Conservation (phyloP, 2,888 invertebrate species). For the Teleiodes luculella region DNA sequence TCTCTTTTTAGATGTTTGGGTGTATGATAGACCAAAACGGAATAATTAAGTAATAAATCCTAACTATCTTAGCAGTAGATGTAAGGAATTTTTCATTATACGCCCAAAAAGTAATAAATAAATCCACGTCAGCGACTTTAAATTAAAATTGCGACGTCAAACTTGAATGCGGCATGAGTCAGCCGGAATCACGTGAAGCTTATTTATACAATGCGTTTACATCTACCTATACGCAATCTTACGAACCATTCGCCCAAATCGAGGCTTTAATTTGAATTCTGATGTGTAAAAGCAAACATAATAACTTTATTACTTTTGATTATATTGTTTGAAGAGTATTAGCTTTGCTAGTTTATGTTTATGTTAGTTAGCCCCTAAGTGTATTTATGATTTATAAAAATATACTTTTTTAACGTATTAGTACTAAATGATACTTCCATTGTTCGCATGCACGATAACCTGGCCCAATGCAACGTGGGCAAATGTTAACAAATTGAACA, state of each 20-base stretch:
- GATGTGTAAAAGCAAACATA: not conserved
- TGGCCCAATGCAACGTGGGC: no score
- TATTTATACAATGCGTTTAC: not conserved
- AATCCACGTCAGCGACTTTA: not conserved
- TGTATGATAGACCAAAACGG: no score
- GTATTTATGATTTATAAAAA: not conserved
- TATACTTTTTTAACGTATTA: no score
- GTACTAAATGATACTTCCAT: no score
- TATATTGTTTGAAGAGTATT: constrained; percentile 15
- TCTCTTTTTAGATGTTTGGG: no score
- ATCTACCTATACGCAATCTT: not conserved
- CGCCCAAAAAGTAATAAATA: no score
- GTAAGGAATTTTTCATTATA: no score
- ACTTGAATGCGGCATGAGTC: not conserved
- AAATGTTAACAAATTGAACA: no score
- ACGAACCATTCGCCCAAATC: not conserved
- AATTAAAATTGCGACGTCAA: not conserved
- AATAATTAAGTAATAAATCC: no score
- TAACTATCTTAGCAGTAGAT: no score
- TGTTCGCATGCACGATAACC: no score
- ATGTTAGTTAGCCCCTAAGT: constrained; percentile 10
- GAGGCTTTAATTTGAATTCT: not conserved
- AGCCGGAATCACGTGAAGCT: not conserved
- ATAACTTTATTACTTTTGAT: constrained; percentile 3
- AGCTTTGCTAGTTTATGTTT: constrained; percentile 20